phyloP scores from a whole-genome alignment of 2,113 vertebrate genomes.

The Indicator maculatus region DNA sequence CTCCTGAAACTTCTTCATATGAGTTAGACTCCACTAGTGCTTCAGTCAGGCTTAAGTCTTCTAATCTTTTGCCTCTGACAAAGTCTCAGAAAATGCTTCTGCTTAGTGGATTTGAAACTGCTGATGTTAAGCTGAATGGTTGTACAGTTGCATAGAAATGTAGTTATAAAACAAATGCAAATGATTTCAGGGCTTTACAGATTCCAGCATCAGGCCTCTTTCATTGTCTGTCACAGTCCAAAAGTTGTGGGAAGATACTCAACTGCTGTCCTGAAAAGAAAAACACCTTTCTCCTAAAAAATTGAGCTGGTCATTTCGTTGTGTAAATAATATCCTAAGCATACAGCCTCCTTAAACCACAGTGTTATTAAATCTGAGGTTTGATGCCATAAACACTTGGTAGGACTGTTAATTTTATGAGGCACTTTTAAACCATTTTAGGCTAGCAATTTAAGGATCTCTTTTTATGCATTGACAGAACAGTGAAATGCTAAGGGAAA shows the following conservation, averaged over 20 bases:
- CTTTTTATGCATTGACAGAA: not conserved
- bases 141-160: constrained; percentile 51
- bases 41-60: constrained; percentile 39
- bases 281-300: not conserved
- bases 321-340: constrained; percentile 4
- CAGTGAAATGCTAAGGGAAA: not conserved
- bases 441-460: not conserved
- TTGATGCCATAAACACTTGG: constrained; percentile 37
- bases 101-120: constrained; percentile 45
- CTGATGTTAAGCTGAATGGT: constrained; percentile 28
- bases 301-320: not conserved
- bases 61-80: constrained; percentile 47
- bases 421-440: not conserved
- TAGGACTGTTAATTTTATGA: constrained; percentile 49
- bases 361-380: constrained; percentile 1
- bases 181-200: not conserved
- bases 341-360: not conserved
- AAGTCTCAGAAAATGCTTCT: constrained; percentile 31
- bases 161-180: constrained; percentile 65
- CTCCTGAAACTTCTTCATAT: not conserved
- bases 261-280: not conserved
- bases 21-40: not conserved
- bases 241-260: not conserved
- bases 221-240: not conserved
- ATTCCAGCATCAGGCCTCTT: not conserved